Evolutionary conservation across 2,113 vertebrate species (phyloP).

Genomic region (Oreochromis spilurus): DNA sequence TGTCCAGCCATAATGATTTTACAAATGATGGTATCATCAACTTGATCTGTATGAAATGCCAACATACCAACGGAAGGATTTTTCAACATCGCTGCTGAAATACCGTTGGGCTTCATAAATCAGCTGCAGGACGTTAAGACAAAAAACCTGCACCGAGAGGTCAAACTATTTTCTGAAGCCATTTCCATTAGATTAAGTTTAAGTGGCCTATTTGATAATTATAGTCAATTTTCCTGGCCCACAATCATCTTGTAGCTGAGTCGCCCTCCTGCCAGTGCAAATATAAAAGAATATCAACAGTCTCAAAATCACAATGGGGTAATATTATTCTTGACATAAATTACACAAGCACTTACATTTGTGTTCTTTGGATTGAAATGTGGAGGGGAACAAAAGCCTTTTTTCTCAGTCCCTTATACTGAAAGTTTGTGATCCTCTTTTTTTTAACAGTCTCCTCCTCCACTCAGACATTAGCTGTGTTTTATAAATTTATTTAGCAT

Average conservation of each 20-base stretch:
- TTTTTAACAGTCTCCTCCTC: not conserved
- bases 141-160: not conserved
- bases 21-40: not conserved
- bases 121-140: conserved; percentile 3
- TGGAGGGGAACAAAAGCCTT: not conserved
- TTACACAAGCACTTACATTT: conserved; percentile 29
- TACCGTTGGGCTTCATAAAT: not conserved
- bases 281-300: conserved; percentile 32
- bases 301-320: conserved; percentile 19
- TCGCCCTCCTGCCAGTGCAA: conserved; percentile 51
- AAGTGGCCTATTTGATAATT: conserved; percentile 65
- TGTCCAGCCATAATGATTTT: not conserved
- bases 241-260: conserved; percentile 29
- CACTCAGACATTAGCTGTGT: not conserved
- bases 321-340: conserved; percentile 39
- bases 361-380: not conserved
- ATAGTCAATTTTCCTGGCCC: conserved; percentile 41
- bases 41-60: not conserved
- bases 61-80: not conserved
- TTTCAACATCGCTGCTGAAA: not conserved
- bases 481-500: not conserved
- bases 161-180: conserved; percentile 36
- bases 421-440: not conserved
- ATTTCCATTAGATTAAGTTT: conserved; percentile 57
- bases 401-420: not conserved